Evolutionary conservation across 2,888 invertebrate genomes (phyloP).

Genomic region (Lasioglossum calceatum): DNA sequence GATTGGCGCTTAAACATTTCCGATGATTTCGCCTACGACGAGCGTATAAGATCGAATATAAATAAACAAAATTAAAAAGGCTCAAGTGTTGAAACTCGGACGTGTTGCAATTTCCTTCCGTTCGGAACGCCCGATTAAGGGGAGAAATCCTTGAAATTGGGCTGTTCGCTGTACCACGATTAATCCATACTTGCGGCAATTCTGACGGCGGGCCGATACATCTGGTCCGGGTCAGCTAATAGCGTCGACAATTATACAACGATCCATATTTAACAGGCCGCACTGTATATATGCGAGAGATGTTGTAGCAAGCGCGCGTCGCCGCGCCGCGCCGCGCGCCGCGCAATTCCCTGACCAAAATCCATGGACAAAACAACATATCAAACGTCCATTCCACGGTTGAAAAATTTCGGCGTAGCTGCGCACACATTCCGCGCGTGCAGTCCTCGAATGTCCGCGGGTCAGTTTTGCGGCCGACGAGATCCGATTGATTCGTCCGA

Average conservation of each 20-base stretch:
- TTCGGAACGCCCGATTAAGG: not conserved
- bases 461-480: constrained; percentile 57
- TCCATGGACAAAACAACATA: constrained; percentile 57
- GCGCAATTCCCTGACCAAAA: constrained; percentile 57
- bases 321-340: constrained; percentile 20
- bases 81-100: not conserved
- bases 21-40: no score
- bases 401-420: constrained; percentile 52
- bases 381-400: constrained; percentile 57
- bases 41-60: not conserved
- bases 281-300: not conserved
- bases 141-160: not conserved
- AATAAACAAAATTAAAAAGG: not conserved
- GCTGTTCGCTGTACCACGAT: not conserved
- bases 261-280: constrained; percentile 58
- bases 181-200: constrained; percentile 38
- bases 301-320: not conserved
- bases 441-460: constrained; percentile 56
- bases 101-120: not conserved
- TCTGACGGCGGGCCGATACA: constrained; percentile 36
- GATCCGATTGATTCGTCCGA: constrained; percentile 77
- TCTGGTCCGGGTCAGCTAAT: constrained; percentile 40
- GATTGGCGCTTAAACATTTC: not conserved
- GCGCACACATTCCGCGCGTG: constrained; percentile 49
- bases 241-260: constrained; percentile 57